These are phyloP conservation scores for Aspidoscelis tigris DNA, from an alignment of 2,113 vertebrate genomes.

Conservation along the genomic window DNA sequence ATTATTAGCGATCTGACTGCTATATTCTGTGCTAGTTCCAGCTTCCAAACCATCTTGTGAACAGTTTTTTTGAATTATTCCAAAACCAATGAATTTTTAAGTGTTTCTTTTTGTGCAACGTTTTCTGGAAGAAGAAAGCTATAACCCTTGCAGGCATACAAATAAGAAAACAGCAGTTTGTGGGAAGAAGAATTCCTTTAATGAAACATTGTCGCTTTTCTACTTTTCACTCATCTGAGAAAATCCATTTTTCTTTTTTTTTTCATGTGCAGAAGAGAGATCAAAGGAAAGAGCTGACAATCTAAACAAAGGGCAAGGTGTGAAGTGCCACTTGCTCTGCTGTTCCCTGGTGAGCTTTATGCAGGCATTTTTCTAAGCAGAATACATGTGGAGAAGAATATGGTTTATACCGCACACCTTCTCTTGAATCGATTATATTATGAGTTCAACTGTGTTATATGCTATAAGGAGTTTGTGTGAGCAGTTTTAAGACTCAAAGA, in stretches of 20 bases:
- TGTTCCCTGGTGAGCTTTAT: slow-evolving; percentile 64
- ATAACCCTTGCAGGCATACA: slow-evolving; percentile 18
- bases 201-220: slow-evolving; percentile 73
- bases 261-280: slow-evolving; percentile 67
- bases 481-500: slow-evolving; percentile 11
- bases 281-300: slow-evolving; percentile 72
- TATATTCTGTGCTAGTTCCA: too few species aligned
- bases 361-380: slow-evolving; percentile 52
- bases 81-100: slow-evolving; percentile 43
- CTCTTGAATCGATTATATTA: slow-evolving; percentile 14
- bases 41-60: neutral
- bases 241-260: slow-evolving; percentile 76
- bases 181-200: slow-evolving; percentile 64
- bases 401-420: slow-evolving; percentile 22
- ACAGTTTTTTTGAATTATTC: slow-evolving; percentile 29
- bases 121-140: slow-evolving; percentile 58
- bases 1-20: neutral
- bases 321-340: slow-evolving; percentile 43
- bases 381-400: slow-evolving; percentile 59
- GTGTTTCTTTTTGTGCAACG: slow-evolving; percentile 43
- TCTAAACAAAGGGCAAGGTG: slow-evolving; percentile 66
- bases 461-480: slow-evolving; percentile 33
- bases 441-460: slow-evolving; percentile 11
- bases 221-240: slow-evolving; percentile 66
- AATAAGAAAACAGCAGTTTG: slow-evolving; percentile 57